Base-by-base conservation (phyloP, 2,113 vertebrate genomes). In the Dasyurus viverrinus region DNA sequence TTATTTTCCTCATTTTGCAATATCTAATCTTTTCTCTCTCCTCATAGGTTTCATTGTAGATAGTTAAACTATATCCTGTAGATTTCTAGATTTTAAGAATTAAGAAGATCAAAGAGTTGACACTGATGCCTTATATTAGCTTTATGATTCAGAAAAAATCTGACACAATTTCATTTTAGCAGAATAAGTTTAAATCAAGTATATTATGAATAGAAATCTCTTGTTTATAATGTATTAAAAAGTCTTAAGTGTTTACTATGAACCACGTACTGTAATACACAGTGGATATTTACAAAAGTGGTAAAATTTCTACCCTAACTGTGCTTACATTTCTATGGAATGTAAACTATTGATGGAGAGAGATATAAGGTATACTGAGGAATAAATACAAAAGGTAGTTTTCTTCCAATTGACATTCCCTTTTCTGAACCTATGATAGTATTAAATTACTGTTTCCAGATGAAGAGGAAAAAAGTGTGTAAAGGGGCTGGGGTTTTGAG, bases 111-210 rank as follows among this genome's bases (percentile, higher is more conserved):
- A 47, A 42, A 42, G 2, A 23, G 68, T 42, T 42, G 2, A 8
- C 8, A 8, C 23, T 42, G 6, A 23, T 84, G 68, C 2, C 7
- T 42, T 42, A 42, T 42, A 42, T 84, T 84, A 42, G 8, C 68
- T 84, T 84, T 42, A 42, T 84, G 16, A 42, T 3, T 68, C 11
- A 68, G 12, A 36, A 12, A n/a, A 36, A 68, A 68, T 68, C 60
- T n/a, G 60, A 36, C 2, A 22, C 96, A 97, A 91, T 97, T 84
- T 76, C 19, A n/a, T 76, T n/a, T 84, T 42, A 84, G n/a, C 16
- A 84, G 1, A 16, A 84, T 84, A 36, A 84, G 19, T 9, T 22
- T 22, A 84, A 84, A 22, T 84, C 30, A 68, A 68, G 12, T 16
- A n/a, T 68, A n/a, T 68, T 16, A n/a, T 19, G 14, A 84, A 22